These are phyloP conservation scores for Rhagium mordax DNA, from an alignment of 2,888 invertebrate species.

Conservation along the genomic window DNA sequence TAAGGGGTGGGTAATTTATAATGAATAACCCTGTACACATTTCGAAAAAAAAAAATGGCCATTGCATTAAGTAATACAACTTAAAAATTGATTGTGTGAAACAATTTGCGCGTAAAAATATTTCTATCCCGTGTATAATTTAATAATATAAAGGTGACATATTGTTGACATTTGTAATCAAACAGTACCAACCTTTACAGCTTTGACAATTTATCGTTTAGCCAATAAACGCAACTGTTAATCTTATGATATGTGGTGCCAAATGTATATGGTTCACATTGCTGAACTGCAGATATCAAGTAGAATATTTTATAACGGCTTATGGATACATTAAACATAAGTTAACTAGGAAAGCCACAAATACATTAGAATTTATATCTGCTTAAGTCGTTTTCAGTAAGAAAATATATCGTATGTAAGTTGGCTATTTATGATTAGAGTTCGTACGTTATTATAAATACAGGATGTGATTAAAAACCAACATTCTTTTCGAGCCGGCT, in stretches of 20 bases:
- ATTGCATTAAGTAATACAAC: no score
- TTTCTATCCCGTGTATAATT: no score
- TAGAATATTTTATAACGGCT: constrained; percentile 40
- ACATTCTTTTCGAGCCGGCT: neutral
- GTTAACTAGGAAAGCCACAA: constrained; percentile 36
- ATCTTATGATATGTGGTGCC: neutral
- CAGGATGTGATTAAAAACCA: constrained; percentile 39
- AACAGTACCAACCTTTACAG: neutral
- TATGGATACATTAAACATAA: constrained; percentile 40
- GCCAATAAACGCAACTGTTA: neutral
- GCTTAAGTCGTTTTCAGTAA: constrained; percentile 37
- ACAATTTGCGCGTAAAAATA: no score
- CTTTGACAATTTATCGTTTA: neutral
- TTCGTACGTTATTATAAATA: constrained; percentile 34
- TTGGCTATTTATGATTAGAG: constrained; percentile 51
- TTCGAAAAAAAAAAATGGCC: no score
- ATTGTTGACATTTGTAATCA: no score
- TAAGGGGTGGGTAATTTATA: no score
- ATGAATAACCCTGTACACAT: no score
- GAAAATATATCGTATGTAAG: constrained; percentile 41
- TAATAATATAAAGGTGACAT: no score
- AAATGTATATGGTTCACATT: constrained; percentile 9
- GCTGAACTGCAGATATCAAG: constrained; percentile 22
- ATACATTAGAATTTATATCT: constrained; percentile 37
- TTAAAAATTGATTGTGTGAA: no score